Conservation (phyloP, 2,797 vertebrate genomes). For the Sciurus vulgaris region DNA sequence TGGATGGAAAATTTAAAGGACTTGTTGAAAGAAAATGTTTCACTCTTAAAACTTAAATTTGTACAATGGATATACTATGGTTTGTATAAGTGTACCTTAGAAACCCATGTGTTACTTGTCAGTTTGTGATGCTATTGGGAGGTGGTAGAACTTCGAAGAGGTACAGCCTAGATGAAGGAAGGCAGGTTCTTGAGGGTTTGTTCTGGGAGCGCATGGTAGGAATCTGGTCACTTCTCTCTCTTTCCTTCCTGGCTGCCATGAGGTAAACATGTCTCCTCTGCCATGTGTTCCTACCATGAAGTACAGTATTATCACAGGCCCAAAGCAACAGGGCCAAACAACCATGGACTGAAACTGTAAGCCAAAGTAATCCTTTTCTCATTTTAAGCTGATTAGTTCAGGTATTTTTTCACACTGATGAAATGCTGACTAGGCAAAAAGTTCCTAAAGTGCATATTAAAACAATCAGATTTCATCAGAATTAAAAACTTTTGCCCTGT, state of each 20-base stretch:
- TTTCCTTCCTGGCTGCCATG: neutral
- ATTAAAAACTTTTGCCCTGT: slow-evolving; percentile 15
- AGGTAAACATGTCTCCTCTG: neutral
- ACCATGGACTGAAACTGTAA: neutral
- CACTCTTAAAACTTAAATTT: neutral
- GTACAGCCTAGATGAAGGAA: neutral
- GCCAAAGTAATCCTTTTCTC: neutral
- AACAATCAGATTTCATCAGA: neutral
- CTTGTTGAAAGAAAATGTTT: slow-evolving; percentile 35
- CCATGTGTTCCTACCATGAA: neutral
- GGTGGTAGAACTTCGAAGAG: neutral
- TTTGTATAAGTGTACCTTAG: neutral
- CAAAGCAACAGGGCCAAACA: neutral
- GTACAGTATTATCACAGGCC: neutral
- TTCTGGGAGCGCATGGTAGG: neutral
- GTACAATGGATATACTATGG: neutral
- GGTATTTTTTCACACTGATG: neutral
- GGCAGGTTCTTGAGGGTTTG: neutral
- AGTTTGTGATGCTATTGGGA: neutral
- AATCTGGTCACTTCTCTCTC: neutral
- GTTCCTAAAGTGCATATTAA: neutral
- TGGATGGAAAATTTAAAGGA: neutral
- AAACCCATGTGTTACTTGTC: neutral
- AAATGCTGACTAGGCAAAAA: neutral
- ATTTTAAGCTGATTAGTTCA: neutral